phyloP scores from a whole-genome alignment of 2,113 vertebrate genomes.

The Gymnobelideus leadbeateri region DNA sequence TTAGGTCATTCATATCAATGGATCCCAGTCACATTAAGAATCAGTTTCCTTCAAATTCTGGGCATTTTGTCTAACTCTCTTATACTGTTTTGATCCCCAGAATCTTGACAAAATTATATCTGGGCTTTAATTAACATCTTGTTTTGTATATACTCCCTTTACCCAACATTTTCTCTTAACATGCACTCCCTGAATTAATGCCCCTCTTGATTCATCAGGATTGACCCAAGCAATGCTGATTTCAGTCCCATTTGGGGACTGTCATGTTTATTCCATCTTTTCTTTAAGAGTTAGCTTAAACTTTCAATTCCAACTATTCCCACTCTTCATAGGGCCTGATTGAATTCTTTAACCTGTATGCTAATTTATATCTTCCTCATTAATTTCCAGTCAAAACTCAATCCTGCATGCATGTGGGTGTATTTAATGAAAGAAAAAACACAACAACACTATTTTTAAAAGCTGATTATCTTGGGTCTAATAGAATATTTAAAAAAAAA shows the following conservation, averaged over 20 bases:
- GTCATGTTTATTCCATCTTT: background rate
- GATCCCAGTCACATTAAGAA: background rate
- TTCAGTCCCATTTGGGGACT: background rate
- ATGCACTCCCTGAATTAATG: background rate
- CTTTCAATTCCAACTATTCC: background rate
- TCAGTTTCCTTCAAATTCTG: background rate
- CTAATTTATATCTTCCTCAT: background rate
- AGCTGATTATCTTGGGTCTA: background rate
- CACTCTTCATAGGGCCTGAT: background rate
- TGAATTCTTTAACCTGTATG: background rate
- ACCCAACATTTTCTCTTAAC: background rate
- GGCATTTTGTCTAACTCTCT: background rate
- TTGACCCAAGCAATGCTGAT: background rate
- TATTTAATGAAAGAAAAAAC: background rate
- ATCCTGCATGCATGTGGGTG: background rate
- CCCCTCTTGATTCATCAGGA: background rate
- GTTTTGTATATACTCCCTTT: background rate
- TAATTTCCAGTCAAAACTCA: background rate
- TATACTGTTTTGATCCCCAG: background rate
- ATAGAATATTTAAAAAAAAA: background rate
- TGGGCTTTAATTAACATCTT: background rate
- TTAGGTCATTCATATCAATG: background rate
- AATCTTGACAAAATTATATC: background rate
- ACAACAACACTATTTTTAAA: background rate
- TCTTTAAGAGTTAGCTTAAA: background rate